These are phyloP conservation scores for Microtus montanus DNA, from an alignment of 2,113 vertebrate species.

Conservation along the genomic window DNA sequence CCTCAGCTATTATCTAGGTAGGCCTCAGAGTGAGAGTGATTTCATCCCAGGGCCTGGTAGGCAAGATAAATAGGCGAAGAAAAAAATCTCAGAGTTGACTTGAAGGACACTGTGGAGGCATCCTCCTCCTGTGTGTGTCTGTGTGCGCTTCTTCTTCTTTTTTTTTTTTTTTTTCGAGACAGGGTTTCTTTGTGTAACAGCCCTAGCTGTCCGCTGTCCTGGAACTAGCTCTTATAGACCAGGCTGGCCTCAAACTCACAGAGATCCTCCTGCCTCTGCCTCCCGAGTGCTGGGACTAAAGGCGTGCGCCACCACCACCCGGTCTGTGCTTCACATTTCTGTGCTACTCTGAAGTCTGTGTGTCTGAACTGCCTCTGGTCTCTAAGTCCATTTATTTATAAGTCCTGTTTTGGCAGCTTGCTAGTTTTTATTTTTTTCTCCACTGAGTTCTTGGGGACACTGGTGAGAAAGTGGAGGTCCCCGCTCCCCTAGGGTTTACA, in stretches of 20 bases:
- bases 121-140: background rate
- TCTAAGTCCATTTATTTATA: constrained; percentile 21
- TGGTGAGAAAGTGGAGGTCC: background rate
- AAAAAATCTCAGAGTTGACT: background rate
- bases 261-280: no score
- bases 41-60: background rate
- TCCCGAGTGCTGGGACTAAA: no score
- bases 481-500: background rate
- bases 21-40: background rate
- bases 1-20: background rate
- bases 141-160: no score
- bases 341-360: background rate
- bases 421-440: background rate
- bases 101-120: background rate
- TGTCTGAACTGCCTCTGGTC: background rate
- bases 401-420: background rate
- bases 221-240: no score
- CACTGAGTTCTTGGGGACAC: background rate
- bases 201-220: no score
- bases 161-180: no score
- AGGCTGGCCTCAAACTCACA: no score
- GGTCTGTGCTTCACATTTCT: background rate
- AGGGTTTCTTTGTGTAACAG: no score
- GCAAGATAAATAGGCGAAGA: background rate
- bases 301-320: no score